Conservation (phyloP, 2,797 vertebrate genomes). For the Dromococcyx pavoninus region DNA sequence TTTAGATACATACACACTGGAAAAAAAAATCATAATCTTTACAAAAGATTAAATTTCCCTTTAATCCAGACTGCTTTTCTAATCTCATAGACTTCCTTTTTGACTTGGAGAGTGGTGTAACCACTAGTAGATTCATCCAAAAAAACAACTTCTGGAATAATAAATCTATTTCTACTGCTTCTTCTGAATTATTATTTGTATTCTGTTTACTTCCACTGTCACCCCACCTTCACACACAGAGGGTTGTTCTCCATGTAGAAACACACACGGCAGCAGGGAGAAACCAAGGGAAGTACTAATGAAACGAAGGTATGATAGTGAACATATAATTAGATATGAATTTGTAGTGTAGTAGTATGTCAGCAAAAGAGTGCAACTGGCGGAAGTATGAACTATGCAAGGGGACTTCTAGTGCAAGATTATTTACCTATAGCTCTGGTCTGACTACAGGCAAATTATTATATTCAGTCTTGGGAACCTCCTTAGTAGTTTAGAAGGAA, state of each 20-base stretch:
- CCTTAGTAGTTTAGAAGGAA: constrained; percentile 61
- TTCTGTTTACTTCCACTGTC: constrained; percentile 21
- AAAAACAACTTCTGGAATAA: background rate
- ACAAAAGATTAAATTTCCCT: background rate
- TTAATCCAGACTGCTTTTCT: background rate
- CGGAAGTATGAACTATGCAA: constrained; percentile 40
- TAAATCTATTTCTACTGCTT: background rate
- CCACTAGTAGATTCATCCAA: background rate
- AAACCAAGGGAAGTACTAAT: constrained; percentile 22
- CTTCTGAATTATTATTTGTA: constrained; percentile 4
- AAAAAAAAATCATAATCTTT: background rate
- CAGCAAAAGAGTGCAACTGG: constrained; percentile 35
- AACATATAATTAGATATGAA: constrained; percentile 46
- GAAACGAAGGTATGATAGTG: constrained; percentile 1
- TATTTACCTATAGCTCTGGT: constrained; percentile 25
- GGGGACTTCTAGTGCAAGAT: background rate
- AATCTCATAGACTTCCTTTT: constrained; percentile 4
- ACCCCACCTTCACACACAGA: background rate
- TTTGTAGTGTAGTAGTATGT: constrained; percentile 21
- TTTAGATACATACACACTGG: background rate
- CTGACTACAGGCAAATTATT: constrained; percentile 53
- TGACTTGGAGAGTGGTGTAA: background rate
- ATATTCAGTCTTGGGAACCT: constrained; percentile 16
- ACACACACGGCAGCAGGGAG: background rate
- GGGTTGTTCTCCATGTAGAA: constrained; percentile 24